Evolutionary conservation across 2,113 vertebrate genomes (phyloP).

Genomic region (Zosterops lateralis): DNA sequence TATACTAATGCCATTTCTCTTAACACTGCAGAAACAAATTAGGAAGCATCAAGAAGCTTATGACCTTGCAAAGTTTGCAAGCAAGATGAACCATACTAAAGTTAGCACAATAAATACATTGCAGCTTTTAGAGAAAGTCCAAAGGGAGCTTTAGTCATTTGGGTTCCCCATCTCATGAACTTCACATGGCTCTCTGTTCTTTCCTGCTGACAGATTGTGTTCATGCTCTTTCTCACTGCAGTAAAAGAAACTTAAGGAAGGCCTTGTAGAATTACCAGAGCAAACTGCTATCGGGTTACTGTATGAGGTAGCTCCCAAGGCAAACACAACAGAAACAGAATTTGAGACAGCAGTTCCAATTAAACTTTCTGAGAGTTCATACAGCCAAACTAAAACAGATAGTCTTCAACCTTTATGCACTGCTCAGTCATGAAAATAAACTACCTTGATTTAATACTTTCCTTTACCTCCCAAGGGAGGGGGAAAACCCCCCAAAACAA

Average conservation of each 20-base stretch:
- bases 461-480: background rate
- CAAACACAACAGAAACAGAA: background rate
- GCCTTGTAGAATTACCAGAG: background rate
- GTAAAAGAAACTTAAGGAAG: background rate
- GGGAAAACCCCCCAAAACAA: background rate
- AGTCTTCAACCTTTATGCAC: background rate
- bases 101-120: background rate
- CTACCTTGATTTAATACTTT: background rate
- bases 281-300: background rate
- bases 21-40: background rate
- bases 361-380: background rate
- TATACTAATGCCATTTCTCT: background rate
- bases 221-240: background rate
- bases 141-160: background rate
- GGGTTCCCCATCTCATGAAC: background rate
- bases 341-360: background rate
- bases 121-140: background rate
- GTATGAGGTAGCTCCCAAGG: background rate
- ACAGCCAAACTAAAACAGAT: background rate
- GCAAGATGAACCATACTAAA: background rate
- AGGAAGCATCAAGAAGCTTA: background rate
- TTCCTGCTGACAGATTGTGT: background rate
- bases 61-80: background rate
- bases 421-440: background rate
- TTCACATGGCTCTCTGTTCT: background rate